Base-by-base conservation (phyloP, 2,888 invertebrate species). In the Antitype chi region DNA sequence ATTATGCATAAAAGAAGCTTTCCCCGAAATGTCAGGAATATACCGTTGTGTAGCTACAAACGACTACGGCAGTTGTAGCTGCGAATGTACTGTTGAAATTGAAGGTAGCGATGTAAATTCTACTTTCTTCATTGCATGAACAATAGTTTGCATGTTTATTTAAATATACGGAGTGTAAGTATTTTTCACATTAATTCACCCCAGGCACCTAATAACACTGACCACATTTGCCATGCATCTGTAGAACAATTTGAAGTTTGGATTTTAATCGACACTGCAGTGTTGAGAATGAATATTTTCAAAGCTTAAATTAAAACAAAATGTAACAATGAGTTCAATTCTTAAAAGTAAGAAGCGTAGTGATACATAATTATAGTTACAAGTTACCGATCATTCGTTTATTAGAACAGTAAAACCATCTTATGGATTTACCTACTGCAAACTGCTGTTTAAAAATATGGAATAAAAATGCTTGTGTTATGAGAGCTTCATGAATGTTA, bases 11-110 rank as follows among this genome's bases (percentile, higher is more conserved):
- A 97, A 97, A 84, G 99, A 99, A 97, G 99, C 98, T 71, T 98
- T 98, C 91, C 98, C 98, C 23, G 99, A 99, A 97, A 98, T 99
- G 97, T 98, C 98, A 89, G 99, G 99, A 78, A 97, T 97, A 92
- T 99, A 99, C 93, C 97, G 97, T 79, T 99, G 99, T 94, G 97
- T 97, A 89, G 99, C 99, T 70, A 97, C 97, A 72, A 99, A 99
- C 95, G 97, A 98, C 89, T 97, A 98, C 89, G 99, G 99, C 87
- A 98, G 98, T 97, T 98, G 98, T 90, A 97, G 97, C 92, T 98
- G 98, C 91, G 97, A 98, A 92, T 97, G 98, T 91, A 97, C 97
- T 85, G 97, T 99, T 81, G 97, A 97, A 89, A 98, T 99, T 88
- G 99, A 99, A 98, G 98, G 98, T 98, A 97, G 94, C 88, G 79